Evolutionary conservation across 2,113 vertebrate genomes (phyloP).

Genomic region (Chaetops frenatus): DNA sequence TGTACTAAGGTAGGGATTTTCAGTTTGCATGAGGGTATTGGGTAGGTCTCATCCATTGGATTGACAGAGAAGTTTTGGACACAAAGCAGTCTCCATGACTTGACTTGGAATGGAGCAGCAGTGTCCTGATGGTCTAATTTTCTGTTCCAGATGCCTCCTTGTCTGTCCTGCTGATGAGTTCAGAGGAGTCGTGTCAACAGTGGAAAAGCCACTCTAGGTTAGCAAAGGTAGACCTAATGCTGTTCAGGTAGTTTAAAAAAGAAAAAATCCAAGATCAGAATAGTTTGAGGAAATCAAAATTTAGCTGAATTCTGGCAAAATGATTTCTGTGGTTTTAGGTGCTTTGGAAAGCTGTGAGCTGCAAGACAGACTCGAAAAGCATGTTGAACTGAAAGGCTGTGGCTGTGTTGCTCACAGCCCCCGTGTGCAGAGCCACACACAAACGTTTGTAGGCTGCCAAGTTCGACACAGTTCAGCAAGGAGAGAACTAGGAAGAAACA

Average conservation of each 20-base stretch:
- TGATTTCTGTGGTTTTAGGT: neutral
- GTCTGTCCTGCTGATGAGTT: neutral
- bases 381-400: neutral
- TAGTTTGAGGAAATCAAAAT: neutral
- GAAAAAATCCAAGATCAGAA: neutral
- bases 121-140: neutral
- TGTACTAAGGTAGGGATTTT: neutral
- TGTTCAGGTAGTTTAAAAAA: neutral
- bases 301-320: neutral
- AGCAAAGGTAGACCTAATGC: neutral
- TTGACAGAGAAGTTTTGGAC: neutral
- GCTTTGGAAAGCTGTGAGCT: neutral
- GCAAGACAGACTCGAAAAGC: neutral
- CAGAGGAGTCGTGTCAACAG: neutral
- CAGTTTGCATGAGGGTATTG: neutral
- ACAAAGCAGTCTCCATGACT: neutral
- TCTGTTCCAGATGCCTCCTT: constrained; percentile 5
- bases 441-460: neutral
- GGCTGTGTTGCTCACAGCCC: neutral
- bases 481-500: neutral
- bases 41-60: neutral
- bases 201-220: neutral
- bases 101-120: neutral
- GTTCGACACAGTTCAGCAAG: neutral
- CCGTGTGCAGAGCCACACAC: neutral